Evolutionary conservation across 1,140 invertebrate species (phyloP).

Genomic region (Neomicropteryx cornuta): DNA sequence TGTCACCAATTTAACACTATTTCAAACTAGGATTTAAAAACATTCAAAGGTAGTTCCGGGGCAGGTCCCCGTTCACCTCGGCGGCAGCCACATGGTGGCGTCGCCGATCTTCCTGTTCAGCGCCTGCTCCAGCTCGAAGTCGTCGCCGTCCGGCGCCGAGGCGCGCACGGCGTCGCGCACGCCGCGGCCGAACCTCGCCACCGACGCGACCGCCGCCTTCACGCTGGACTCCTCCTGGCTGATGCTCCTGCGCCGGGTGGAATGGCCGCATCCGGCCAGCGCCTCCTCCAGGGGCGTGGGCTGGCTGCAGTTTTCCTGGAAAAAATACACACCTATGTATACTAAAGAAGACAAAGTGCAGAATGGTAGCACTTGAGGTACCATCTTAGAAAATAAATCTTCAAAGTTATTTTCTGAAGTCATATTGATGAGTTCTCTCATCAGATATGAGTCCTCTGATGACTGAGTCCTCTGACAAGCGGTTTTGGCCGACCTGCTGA

Average conservation of each 20-base stretch:
- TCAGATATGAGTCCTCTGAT: neutral
- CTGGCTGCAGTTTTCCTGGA: slow-evolving; percentile 2
- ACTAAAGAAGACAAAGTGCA: neutral
- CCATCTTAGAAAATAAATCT: too few species aligned
- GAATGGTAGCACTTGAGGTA: neutral
- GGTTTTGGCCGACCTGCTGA: neutral
- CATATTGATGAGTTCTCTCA: too few species aligned
- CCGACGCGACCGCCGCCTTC: slow-evolving; percentile 28
- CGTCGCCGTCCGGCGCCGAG: slow-evolving; percentile 21
- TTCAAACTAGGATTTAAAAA: too few species aligned
- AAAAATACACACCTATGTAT: neutral
- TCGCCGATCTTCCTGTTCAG: slow-evolving; percentile 25
- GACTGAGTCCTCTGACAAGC: neutral
- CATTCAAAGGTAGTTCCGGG: too few species aligned
- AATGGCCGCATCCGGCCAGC: too few species aligned
- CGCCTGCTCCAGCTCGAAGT: slow-evolving; percentile 22
- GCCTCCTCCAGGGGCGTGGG: slow-evolving; percentile 27
- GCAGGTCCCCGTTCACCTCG: too few species aligned
- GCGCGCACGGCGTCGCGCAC: slow-evolving; percentile 25
- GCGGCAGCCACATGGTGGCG: slow-evolving; percentile 29
- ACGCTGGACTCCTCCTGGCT: too few species aligned
- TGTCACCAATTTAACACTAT: too few species aligned
- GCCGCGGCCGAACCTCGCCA: slow-evolving; percentile 26
- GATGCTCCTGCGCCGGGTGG: too few species aligned
- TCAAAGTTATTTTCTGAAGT: too few species aligned